phyloP scores from a whole-genome alignment of 2,888 invertebrate species.

The Troides oblongomaculatus region DNA sequence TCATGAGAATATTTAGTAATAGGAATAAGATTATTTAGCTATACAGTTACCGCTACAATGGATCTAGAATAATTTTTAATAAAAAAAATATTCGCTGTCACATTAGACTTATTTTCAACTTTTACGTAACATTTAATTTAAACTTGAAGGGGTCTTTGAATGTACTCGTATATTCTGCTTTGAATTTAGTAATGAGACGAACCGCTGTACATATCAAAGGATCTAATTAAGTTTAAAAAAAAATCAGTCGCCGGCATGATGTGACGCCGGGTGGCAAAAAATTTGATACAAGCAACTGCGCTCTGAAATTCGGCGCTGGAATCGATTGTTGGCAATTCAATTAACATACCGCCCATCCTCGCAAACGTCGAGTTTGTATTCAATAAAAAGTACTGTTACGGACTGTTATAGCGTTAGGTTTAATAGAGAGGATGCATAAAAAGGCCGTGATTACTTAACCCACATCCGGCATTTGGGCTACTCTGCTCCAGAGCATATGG shows the following conservation, averaged over 20 bases:
- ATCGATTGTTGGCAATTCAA: constrained; percentile 58
- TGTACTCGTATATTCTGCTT: background rate
- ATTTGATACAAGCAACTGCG: constrained; percentile 26
- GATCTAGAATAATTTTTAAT: too few species aligned
- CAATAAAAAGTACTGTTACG: constrained; percentile 60
- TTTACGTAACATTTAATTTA: too few species aligned
- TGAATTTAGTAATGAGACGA: constrained; percentile 10
- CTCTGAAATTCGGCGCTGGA: constrained; percentile 46
- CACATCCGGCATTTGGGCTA: constrained; percentile 68
- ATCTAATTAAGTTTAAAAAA: constrained; percentile 24
- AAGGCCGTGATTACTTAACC: constrained; percentile 76
- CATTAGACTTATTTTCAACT: too few species aligned
- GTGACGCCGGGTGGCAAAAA: constrained; percentile 29
- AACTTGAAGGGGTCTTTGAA: too few species aligned
- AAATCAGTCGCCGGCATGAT: constrained; percentile 23
- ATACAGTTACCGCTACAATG: too few species aligned
- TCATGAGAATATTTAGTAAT: too few species aligned
- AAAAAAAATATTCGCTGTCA: too few species aligned
- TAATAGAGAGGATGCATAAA: constrained; percentile 65
- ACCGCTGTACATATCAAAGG: constrained; percentile 19
- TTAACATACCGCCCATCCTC: constrained; percentile 61
- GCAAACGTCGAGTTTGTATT: constrained; percentile 63
- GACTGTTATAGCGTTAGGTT: constrained; percentile 64
- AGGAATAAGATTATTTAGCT: too few species aligned
- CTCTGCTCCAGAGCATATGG: constrained; percentile 68